Percentiles rank a stretch among this genome's conserved stretches.
Conservation (phyloP, 2,797 vertebrate species). For the Hoplostethus atlanticus region DNA sequence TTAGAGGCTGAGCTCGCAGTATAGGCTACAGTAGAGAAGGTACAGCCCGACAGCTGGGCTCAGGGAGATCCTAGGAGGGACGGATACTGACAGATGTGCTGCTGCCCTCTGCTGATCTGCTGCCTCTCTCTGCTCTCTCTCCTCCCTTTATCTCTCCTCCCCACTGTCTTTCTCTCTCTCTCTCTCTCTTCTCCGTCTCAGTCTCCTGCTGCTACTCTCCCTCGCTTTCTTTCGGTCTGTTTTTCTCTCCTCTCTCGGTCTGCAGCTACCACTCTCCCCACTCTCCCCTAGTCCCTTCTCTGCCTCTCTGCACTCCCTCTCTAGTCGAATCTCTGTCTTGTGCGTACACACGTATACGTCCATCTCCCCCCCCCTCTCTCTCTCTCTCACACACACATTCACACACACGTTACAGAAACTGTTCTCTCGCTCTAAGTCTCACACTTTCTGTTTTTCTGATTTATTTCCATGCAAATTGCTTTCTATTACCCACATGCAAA, state of each 20-base stretch:
- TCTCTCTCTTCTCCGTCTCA: conserved; percentile 31
- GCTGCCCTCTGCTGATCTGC: conserved; percentile 37
- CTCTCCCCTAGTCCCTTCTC: conserved; percentile 36
- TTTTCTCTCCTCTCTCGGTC: conserved; percentile 1
- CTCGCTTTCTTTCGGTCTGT: neutral
- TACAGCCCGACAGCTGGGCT: conserved; percentile 59
- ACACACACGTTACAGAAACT: neutral
- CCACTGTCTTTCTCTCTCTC: conserved; percentile 36
- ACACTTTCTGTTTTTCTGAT: conserved; percentile 18
- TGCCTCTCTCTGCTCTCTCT: neutral
- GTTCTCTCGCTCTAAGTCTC: conserved; percentile 20
- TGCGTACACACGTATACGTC: conserved; percentile 48
- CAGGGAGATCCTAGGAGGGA: conserved; percentile 56
- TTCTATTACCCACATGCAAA: neutral
- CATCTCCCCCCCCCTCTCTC: conserved; percentile 7
- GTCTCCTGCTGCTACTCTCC: conserved; percentile 7
- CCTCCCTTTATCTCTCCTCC: conserved; percentile 39
- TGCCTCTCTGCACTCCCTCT: conserved; percentile 48
- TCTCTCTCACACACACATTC: conserved; percentile 1
- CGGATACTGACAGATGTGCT: conserved; percentile 57
- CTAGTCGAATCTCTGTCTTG: conserved; percentile 55
- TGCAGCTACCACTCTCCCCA: conserved; percentile 51
- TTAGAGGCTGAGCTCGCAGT: conserved; percentile 34
- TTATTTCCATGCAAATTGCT: conserved; percentile 5
- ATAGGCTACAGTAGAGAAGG: conserved; percentile 10